Evolutionary conservation across 2,113 vertebrate species (phyloP).

Genomic region (Nothocercus julius): DNA sequence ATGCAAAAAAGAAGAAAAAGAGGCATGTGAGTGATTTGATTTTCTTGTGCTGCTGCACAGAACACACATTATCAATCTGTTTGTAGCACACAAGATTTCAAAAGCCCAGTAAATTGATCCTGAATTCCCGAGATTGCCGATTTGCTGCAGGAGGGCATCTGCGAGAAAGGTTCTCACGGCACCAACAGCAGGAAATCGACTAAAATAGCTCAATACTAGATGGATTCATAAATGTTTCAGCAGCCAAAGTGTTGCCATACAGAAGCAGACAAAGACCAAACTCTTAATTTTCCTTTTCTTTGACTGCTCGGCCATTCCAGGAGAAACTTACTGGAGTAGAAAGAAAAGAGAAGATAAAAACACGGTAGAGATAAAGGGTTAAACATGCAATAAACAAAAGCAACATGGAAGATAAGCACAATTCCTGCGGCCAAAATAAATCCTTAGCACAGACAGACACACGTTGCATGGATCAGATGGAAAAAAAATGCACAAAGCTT

Average conservation of each 20-base stretch:
- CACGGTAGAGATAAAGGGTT: neutral
- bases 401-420: neutral
- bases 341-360: neutral
- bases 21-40: neutral
- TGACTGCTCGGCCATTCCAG: neutral
- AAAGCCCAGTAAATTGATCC: neutral
- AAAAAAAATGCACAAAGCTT: neutral
- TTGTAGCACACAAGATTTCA: neutral
- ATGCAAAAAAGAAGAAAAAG: neutral
- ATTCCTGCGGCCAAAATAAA: neutral
- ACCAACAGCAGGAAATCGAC: constrained; percentile 8
- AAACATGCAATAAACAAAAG: fast-evolving
- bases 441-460: neutral
- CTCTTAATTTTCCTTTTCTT: neutral
- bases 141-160: neutral
- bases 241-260: neutral
- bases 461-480: neutral
- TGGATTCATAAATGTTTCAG: constrained; percentile 20
- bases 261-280: neutral
- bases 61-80: neutral
- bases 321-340: neutral
- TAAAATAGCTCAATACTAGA: neutral
- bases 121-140: neutral
- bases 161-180: neutral
- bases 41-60: neutral